Conservation (phyloP, 2,888 invertebrate genomes). For the Sepioteuthis lessoniana region DNA sequence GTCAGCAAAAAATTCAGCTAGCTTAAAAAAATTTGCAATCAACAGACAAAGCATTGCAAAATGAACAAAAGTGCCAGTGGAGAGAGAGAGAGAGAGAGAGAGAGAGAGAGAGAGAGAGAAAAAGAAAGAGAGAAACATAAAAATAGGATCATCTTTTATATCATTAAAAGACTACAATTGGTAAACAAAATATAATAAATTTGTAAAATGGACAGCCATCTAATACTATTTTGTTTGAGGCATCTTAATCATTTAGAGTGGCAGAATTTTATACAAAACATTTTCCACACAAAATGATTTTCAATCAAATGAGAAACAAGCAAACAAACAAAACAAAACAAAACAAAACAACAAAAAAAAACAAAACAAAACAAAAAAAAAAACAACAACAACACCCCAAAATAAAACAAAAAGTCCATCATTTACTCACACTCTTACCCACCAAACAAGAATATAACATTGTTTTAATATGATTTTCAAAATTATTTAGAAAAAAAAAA, state of each 20-base stretch:
- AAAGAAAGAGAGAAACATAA: too few relatives aligned
- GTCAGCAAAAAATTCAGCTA: neutral
- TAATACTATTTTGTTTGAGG: too few relatives aligned
- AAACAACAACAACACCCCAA: too few relatives aligned
- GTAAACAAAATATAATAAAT: too few relatives aligned
- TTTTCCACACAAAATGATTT: neutral
- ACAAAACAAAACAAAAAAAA: too few relatives aligned
- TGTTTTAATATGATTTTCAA: neutral
- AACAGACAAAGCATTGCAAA: slow-evolving; percentile 23
- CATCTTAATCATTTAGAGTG: neutral
- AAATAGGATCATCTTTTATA: neutral
- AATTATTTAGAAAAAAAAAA: neutral
- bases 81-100: neutral
- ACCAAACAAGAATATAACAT: neutral
- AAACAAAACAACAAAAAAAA: too few relatives aligned
- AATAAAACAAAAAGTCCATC: neutral
- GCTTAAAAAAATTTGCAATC: neutral
- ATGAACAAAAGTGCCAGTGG: neutral
- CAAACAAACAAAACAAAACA: too few relatives aligned
- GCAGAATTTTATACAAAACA: neutral
- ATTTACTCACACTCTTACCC: neutral
- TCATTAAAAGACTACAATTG: too few relatives aligned
- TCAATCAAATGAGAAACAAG: too few relatives aligned
- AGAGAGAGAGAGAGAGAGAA: neutral
- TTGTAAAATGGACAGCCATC: too few relatives aligned